Conservation (phyloP, 1,140 invertebrate genomes). For the Drosophila ohnishii region DNA sequence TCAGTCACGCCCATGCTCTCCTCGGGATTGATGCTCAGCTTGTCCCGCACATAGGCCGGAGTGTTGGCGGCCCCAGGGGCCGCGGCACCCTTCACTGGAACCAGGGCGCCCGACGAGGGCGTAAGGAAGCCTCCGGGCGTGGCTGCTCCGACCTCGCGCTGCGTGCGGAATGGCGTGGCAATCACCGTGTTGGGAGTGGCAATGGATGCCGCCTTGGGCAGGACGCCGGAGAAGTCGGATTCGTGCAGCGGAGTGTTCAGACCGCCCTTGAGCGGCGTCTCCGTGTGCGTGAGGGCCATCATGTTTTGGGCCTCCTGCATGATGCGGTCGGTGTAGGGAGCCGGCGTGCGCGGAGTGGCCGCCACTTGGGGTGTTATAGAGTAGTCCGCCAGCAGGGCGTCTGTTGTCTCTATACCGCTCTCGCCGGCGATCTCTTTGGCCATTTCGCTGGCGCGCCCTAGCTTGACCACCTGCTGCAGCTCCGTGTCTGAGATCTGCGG, state of each 20-base stretch:
- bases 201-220: slow-evolving; percentile 89
- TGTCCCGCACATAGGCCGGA: slow-evolving; percentile 90
- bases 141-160: slow-evolving; percentile 76
- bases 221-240: slow-evolving; percentile 92
- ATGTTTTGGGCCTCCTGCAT: slow-evolving; percentile 98
- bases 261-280: slow-evolving; percentile 98
- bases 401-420: slow-evolving; percentile 91
- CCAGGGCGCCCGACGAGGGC: slow-evolving; percentile 83
- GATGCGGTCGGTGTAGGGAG: slow-evolving; percentile 88
- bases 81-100: slow-evolving; percentile 78
- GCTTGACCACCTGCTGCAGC: slow-evolving; percentile 96
- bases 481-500: slow-evolving; percentile 98
- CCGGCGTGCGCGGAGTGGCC: slow-evolving; percentile 94
- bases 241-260: slow-evolving; percentile 96
- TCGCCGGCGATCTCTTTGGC: slow-evolving; percentile 95
- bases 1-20: slow-evolving; percentile 88
- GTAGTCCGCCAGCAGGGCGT: slow-evolving; percentile 96
- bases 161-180: slow-evolving; percentile 91
- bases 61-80: slow-evolving; percentile 46
- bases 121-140: slow-evolving; percentile 85
- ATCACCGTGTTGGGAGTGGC: slow-evolving; percentile 98
- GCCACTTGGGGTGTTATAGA: slow-evolving; percentile 90
- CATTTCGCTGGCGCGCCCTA: slow-evolving; percentile 97
- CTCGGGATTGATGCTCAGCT: slow-evolving; percentile 97
- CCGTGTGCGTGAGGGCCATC: slow-evolving; percentile 98